phyloP scores from a whole-genome alignment of 2,113 vertebrate species.

The Athene cunicularia region DNA sequence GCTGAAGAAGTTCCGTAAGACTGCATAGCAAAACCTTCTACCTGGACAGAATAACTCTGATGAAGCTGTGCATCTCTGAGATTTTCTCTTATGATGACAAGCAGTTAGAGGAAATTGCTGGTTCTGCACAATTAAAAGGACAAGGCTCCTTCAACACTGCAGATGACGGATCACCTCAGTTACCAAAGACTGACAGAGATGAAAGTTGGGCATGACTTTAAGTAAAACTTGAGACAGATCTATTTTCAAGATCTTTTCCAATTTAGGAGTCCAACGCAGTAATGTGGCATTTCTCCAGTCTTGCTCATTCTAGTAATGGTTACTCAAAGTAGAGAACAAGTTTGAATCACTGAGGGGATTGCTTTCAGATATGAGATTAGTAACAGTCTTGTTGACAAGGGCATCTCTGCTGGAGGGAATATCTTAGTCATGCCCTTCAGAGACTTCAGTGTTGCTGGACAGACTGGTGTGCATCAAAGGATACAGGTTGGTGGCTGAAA shows the following conservation, averaged over 20 bases:
- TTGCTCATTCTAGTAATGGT: background rate
- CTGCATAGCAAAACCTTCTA: background rate
- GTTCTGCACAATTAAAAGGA: background rate
- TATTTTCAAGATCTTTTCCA: background rate
- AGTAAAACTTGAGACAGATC: background rate
- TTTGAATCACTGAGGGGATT: background rate
- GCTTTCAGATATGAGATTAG: background rate
- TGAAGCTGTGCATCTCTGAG: background rate
- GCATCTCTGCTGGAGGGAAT: background rate
- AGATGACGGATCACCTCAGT: background rate
- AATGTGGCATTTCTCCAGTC: background rate
- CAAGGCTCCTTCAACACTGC: background rate
- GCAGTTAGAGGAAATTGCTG: background rate
- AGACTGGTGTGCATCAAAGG: background rate
- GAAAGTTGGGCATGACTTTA: background rate
- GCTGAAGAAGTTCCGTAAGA: background rate
- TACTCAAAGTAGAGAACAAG: background rate
- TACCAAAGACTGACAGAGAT: background rate
- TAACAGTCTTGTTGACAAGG: background rate
- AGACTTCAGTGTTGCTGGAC: background rate
- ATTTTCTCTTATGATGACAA: background rate
- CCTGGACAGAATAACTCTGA: background rate
- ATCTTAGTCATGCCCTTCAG: background rate
- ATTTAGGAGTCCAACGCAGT: background rate
- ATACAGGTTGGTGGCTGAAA: background rate